Percentiles rank a stretch among this genome's conserved stretches.
Evolutionary conservation across 2,797 vertebrate species (phyloP).

Genomic region (Pteronotus mesoamericanus): DNA sequence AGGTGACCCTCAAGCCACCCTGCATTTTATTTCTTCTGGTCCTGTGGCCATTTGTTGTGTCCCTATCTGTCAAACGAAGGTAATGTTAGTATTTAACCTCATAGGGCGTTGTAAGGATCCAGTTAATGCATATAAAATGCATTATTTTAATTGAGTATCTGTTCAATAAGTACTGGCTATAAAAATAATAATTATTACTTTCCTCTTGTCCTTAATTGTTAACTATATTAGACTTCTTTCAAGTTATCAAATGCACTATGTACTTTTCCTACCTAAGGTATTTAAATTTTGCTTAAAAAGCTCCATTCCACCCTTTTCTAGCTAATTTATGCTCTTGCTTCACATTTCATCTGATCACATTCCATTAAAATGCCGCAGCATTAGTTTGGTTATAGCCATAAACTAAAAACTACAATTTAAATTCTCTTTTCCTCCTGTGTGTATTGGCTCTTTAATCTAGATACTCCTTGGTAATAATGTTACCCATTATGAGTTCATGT

Average conservation of each 20-base stretch:
- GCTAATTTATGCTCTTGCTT: not conserved
- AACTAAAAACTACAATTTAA: slow-evolving; percentile 8
- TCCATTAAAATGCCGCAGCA: not conserved
- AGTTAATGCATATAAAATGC: not conserved
- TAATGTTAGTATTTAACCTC: not conserved
- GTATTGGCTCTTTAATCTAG: not conserved
- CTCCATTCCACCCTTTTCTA: not conserved
- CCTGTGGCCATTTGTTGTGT: not conserved
- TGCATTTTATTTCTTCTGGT: not conserved
- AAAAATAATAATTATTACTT: not conserved
- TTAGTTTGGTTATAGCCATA: slow-evolving; percentile 6
- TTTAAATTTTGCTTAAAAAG: slow-evolving; percentile 18
- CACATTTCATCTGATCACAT: not conserved
- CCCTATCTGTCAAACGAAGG: not conserved
- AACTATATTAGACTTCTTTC: not conserved
- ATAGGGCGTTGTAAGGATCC: not conserved
- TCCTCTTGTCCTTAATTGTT: not conserved
- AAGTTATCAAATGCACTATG: not conserved
- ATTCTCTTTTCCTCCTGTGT: not conserved
- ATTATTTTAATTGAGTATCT: slow-evolving; percentile 12
- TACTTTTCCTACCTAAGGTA: not conserved
- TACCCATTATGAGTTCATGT: not conserved
- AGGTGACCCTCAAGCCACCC: not conserved
- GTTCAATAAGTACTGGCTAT: not conserved
- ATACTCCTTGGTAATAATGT: not conserved